These are phyloP conservation scores for Takifugu bimaculatus DNA, from an alignment of 2,113 vertebrate species.

Conservation along the genomic window DNA sequence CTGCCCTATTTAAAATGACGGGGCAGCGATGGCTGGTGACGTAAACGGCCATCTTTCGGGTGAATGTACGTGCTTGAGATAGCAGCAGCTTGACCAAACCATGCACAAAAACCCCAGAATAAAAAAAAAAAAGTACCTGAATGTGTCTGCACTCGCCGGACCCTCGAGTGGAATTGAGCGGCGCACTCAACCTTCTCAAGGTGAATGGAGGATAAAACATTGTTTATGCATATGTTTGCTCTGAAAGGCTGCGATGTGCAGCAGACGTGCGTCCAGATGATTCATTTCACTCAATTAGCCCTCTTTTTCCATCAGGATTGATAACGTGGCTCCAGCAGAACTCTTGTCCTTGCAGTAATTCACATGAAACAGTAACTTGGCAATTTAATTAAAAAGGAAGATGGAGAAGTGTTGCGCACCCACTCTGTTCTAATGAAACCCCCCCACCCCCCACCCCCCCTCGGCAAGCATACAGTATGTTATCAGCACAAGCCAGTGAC, in stretches of 20 bases:
- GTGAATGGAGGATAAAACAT: conserved; percentile 11
- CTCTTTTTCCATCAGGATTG: conserved; percentile 30
- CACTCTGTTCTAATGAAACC: conserved; percentile 51
- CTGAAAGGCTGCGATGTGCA: conserved; percentile 16
- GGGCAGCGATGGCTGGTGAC: too few species aligned
- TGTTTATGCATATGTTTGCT: conserved; percentile 17
- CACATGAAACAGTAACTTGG: conserved; percentile 38
- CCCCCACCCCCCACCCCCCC: conserved; percentile 30
- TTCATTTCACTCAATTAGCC: conserved; percentile 36
- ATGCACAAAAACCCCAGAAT: too few species aligned
- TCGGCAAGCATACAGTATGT: conserved; percentile 22
- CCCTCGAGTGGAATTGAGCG: background rate
- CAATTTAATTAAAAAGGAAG: conserved; percentile 50
- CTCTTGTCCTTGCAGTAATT: conserved; percentile 29
- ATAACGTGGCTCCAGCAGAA: conserved; percentile 4
- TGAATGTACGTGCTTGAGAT: too few species aligned
- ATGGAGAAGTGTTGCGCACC: conserved; percentile 42
- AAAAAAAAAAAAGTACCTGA: too few species aligned
- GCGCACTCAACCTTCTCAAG: conserved; percentile 27
- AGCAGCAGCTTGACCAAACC: too few species aligned
- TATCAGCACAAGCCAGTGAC: conserved; percentile 48
- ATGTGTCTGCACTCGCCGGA: too few species aligned
- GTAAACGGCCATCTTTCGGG: too few species aligned
- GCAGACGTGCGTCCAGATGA: conserved; percentile 32
- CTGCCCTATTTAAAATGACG: too few species aligned